Base-by-base conservation (phyloP, 2,797 vertebrate species). In the Falco naumanni region DNA sequence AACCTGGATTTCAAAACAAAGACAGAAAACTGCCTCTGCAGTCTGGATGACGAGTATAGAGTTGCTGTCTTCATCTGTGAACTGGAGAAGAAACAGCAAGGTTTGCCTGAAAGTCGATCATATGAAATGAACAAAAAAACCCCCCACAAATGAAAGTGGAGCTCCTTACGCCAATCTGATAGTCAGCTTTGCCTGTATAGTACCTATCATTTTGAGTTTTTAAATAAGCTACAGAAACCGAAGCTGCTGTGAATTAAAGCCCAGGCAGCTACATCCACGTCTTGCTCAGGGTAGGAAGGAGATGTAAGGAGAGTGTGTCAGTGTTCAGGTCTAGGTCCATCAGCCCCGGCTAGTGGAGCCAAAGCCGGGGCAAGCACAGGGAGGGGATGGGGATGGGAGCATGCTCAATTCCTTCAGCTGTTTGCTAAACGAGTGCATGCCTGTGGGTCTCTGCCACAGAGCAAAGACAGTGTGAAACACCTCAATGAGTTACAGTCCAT, bases 91-190 rank as follows among this genome's bases (percentile, higher is more conserved):
- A 61, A 87, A 78, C 17, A 41, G 21, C 16, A 43, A 90, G 45
- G 16, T 16, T 69, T 88, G 21, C 61, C 65, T 91, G 80, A 65
- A 84, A 70, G 70, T 41, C 1, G 0, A 10, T 70, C 8, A 8
- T 63, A 18, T 56, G 15, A 87, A 85, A n/a, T 56, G 20, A 56
- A 37, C 1, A 25, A 91, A 91, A 39, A 39, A 39, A 39, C 6
- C 13, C 11, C 13, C 39, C 39, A 13, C 39, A 13, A 41, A 41
- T 41, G 39, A 41, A 41, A 41, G 39, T 41, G 39, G 39, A 81
- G 11, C 13, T 81, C 9, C 33, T 64, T 57, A 25, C 0, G 0
- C 18, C 24, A 10, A 0, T 33, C 6, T 63, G 31, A 16, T 80
- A 29, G 16, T 29, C 14, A 45, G 53, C 20, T 63, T 89, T 1